Evolutionary conservation across 2,113 vertebrate species (phyloP), one percentile per base, ranked within the genome.

Genomic region (Acrocephalus arundinaceus): DNA sequence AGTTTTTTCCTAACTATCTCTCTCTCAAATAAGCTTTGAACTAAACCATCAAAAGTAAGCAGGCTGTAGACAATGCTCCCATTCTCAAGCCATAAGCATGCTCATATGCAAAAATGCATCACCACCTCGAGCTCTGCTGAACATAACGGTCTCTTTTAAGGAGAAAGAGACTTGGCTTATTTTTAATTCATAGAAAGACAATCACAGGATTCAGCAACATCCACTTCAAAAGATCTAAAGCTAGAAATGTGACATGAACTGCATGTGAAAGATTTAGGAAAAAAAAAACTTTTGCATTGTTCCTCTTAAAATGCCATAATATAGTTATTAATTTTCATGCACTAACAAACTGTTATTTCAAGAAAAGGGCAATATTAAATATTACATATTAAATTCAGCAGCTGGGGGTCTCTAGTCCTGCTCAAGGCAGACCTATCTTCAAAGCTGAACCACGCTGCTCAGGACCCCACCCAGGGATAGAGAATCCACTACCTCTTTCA

Each of bases 61-160:
- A 78, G 61, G 18, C 61, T 58, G 31, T 17, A 71, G 25, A 94
- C 84, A 94, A 91, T 85, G 77, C 39, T 67, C 74, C 74, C 48
- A 87, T 95, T 96, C 87, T 93, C 48, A 81, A 75, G 57, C 48
- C 59, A 77, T 59, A 83, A 31, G 68, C 73, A 84, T 2, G 52
- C 61, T 86, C 72, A 59, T 58, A 75, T 59, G 65, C 75, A 95
- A 88, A 94, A 93, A 90, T 41, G 86, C 85, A 93, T 90, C 76
- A 90, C 39, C 86, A 92, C 85, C 75, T 93, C 59, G 20, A 96
- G 68, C 27, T 71, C 79, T 71, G 63, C 72, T 80, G 83, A 85
- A 84, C n/a, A 71, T 66, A 95, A 85, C 81, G 30, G 88, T 35
- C 61, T 80, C 79, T 93, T 94, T 80, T 67, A 79, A 89, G 62